Evolutionary conservation across 2,888 invertebrate genomes (phyloP).

Genomic region (Polia nebulosa): DNA sequence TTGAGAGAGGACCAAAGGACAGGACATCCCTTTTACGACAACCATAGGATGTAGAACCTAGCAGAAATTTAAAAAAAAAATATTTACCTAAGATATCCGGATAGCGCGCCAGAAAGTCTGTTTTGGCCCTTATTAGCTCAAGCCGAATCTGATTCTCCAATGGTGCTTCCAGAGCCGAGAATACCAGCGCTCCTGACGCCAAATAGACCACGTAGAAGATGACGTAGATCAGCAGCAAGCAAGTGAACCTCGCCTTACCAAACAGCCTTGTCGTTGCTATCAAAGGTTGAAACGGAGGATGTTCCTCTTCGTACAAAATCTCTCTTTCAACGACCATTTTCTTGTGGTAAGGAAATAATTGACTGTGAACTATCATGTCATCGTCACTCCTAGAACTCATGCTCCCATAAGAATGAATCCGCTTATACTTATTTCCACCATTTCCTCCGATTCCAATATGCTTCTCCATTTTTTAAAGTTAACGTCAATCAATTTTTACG

Average conservation of each 20-base stretch:
- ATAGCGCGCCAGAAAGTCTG: conserved; percentile 90
- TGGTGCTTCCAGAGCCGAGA: conserved; percentile 93
- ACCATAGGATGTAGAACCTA: not conserved
- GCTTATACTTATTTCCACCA: conserved; percentile 77
- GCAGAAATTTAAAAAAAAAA: not conserved
- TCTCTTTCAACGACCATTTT: conserved; percentile 86
- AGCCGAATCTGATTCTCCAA: conserved; percentile 90
- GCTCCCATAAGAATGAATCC: conserved; percentile 87
- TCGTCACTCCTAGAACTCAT: conserved; percentile 86
- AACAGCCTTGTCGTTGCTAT: conserved; percentile 85
- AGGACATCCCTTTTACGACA: too few species aligned
- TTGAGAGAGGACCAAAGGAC: too few species aligned
- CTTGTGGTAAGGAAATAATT: conserved; percentile 84
- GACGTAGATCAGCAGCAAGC: conserved; percentile 89
- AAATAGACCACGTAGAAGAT: conserved; percentile 92
- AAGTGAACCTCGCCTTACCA: conserved; percentile 90
- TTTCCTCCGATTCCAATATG: conserved; percentile 55
- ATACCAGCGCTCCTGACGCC: conserved; percentile 92
- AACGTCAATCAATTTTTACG: conserved; percentile 42
- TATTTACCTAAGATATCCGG: conserved; percentile 92
- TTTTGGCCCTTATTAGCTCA: conserved; percentile 88
- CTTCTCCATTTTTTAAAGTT: conserved; percentile 48
- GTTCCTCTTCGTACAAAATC: conserved; percentile 85
- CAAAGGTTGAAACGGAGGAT: conserved; percentile 86
- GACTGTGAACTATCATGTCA: conserved; percentile 88